A percentile compares a stretch with the other conserved stretches of the same genome.
phyloP scores from a whole-genome alignment of 2,797 vertebrate genomes.

The Hipposideros larvatus region DNA sequence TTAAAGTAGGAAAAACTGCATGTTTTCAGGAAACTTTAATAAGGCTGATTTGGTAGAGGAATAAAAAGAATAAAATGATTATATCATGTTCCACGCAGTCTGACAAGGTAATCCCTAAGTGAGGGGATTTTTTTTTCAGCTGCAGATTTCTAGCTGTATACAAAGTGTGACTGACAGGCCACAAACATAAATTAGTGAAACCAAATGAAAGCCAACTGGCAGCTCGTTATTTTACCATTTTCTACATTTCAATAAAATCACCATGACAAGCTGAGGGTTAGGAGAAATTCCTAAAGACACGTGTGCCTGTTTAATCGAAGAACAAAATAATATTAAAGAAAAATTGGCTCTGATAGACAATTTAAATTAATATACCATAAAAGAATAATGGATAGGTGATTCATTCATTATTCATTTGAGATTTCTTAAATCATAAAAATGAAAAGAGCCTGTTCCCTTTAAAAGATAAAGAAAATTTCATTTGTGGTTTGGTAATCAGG shows the following conservation, averaged over 20 bases:
- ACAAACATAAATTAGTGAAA: constrained; percentile 58
- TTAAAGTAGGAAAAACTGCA: neutral
- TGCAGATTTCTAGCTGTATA: constrained; percentile 32
- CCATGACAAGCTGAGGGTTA: neutral
- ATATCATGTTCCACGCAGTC: neutral
- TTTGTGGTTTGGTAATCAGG: neutral
- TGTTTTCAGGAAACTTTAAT: neutral
- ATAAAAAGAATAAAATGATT: constrained; percentile 31
- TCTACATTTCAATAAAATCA: constrained; percentile 58
- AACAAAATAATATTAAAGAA: constrained; percentile 45
- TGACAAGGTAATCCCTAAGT: constrained; percentile 62
- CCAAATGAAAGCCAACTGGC: constrained; percentile 15
- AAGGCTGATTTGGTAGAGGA: constrained; percentile 33
- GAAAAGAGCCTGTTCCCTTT: neutral
- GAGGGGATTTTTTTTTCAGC: neutral
- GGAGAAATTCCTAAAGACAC: constrained; percentile 20
- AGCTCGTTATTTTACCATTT: constrained; percentile 65
- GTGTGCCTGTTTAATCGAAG: constrained; percentile 54
- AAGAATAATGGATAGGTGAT: constrained; percentile 49
- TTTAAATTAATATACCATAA: neutral
- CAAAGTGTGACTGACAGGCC: constrained; percentile 62
- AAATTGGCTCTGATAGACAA: constrained; percentile 30
- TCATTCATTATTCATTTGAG: neutral
- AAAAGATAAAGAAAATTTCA: constrained; percentile 13
- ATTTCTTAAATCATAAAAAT: constrained; percentile 60